Conservation (phyloP, 2,888 invertebrate genomes). For the Melikaiella ostensackeni region DNA sequence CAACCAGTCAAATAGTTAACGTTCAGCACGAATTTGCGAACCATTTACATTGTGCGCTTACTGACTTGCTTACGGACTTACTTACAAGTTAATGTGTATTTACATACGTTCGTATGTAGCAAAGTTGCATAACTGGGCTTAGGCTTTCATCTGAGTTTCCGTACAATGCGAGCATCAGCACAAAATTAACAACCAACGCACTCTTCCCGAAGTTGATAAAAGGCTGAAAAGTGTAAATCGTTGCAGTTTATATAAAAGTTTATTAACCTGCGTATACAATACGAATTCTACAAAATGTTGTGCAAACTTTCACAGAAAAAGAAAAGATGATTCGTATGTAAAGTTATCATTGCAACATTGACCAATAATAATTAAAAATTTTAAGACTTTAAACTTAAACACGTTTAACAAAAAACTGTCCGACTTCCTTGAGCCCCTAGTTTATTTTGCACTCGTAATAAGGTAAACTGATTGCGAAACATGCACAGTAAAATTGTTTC, state of each 20-base stretch:
- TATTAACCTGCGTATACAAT: not conserved
- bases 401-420: too few relatives aligned
- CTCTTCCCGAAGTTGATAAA: not conserved
- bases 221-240: not conserved
- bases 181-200: not conserved
- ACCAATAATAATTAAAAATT: too few relatives aligned
- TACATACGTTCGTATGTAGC: not conserved
- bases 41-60: not conserved
- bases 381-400: too few relatives aligned
- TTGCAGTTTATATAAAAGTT: not conserved
- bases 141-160: not conserved
- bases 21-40: not conserved
- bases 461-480: too few relatives aligned
- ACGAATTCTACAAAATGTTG: not conserved
- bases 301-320: not conserved
- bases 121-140: conserved; percentile 5
- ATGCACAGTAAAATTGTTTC: too few relatives aligned
- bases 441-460: too few relatives aligned
- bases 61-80: conserved; percentile 3
- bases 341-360: too few relatives aligned
- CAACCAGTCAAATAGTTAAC: not conserved
- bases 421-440: too few relatives aligned
- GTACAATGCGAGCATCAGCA: conserved; percentile 1
- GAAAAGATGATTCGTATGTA: not conserved
- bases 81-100: conserved; percentile 13